These are phyloP conservation scores for Polypedilum pembai DNA, from an alignment of 1,140 invertebrate species.

Conservation along the genomic window DNA sequence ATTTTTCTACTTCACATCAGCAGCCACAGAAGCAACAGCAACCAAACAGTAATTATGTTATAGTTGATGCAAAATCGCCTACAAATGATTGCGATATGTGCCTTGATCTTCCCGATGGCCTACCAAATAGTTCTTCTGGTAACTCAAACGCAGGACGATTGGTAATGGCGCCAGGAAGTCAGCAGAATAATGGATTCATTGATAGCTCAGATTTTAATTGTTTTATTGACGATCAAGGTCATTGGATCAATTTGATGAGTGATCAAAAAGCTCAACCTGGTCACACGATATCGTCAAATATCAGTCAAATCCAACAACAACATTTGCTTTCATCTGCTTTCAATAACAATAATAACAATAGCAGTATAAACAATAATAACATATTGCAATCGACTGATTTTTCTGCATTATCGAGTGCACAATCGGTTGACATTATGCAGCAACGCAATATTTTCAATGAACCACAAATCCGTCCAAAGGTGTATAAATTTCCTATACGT, in stretches of 20 bases:
- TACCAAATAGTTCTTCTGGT: not conserved
- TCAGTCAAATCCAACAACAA: slow-evolving; percentile 9
- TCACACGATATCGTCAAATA: not conserved
- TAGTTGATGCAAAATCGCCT: slow-evolving; percentile 12
- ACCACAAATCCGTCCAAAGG: slow-evolving; percentile 21
- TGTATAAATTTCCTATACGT: slow-evolving; percentile 5
- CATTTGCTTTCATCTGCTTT: not conserved
- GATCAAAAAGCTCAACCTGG: slow-evolving; percentile 7
- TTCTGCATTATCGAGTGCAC: slow-evolving; percentile 6
- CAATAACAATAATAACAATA: slow-evolving; percentile 22
- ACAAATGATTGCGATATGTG: slow-evolving; percentile 21
- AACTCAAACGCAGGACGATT: slow-evolving; percentile 10
- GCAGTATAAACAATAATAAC: not conserved
- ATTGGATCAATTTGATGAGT: slow-evolving; percentile 50
- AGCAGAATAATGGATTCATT: not conserved
- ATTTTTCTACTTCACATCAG: not conserved
- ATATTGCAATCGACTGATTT: not conserved
- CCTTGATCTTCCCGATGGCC: not conserved
- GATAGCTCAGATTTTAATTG: slow-evolving; percentile 54
- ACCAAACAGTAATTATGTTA: not conserved
- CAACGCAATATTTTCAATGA: not conserved
- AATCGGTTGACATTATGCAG: slow-evolving; percentile 3
- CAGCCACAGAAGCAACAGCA: not conserved
- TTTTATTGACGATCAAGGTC: slow-evolving; percentile 63
- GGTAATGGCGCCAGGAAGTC: not conserved